Percentiles rank a stretch among this genome's conserved stretches.
These are phyloP conservation scores for Acronicta psi DNA, from an alignment of 2,888 invertebrate species.

Conservation along the genomic window DNA sequence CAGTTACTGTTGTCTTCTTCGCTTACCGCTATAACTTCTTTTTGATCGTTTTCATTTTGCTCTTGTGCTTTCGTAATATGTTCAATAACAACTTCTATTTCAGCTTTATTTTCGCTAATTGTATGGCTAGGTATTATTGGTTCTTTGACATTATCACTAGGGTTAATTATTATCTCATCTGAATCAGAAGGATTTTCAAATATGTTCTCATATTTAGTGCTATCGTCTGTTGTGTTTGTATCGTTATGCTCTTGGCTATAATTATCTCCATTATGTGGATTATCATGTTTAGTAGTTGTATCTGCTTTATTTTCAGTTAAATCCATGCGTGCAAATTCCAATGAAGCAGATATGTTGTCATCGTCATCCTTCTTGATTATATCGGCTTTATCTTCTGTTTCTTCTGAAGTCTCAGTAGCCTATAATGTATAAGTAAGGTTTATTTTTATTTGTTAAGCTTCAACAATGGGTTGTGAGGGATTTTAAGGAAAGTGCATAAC, in stretches of 20 bases:
- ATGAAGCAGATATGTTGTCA: constrained; percentile 36
- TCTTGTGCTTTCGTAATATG: constrained; percentile 11
- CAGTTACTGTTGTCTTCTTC: constrained; percentile 23
- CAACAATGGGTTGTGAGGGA: too few relatives aligned
- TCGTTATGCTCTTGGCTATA: not conserved
- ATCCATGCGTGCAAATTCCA: constrained; percentile 28
- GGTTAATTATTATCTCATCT: constrained; percentile 15
- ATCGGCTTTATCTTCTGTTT: constrained; percentile 5
- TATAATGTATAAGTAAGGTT: constrained; percentile 7
- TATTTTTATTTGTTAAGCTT: too few relatives aligned
- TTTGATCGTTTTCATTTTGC: constrained; percentile 6
- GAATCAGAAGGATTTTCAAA: constrained; percentile 36
- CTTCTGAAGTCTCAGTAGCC: constrained; percentile 14
- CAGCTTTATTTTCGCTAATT: constrained; percentile 7
- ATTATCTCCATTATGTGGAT: not conserved
- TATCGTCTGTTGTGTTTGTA: constrained; percentile 6
- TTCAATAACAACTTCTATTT: constrained; percentile 23
- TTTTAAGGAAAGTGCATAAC: too few relatives aligned
- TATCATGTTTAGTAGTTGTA: not conserved
- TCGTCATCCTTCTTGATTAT: not conserved
- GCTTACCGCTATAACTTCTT: not conserved
- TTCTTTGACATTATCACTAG: constrained; percentile 4
- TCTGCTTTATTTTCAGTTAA: constrained; percentile 2
- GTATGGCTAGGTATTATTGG: not conserved
- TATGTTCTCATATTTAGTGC: constrained; percentile 16